Percentiles rank a stretch among this genome's conserved stretches.
phyloP scores from a whole-genome alignment of 2,113 vertebrate species.

The Marcusenius ussheri region DNA sequence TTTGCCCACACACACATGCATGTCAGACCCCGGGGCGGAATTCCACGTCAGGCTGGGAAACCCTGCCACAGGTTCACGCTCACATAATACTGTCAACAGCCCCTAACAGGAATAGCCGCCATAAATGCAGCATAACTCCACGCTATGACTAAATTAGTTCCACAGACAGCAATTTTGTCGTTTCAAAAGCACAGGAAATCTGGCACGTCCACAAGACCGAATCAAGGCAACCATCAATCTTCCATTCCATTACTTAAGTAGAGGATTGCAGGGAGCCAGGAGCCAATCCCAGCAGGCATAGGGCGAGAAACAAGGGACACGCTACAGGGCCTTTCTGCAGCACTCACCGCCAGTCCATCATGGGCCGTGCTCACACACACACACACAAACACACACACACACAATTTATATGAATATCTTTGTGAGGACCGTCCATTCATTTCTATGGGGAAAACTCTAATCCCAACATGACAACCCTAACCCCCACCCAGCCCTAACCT shows the following conservation, averaged over 20 bases:
- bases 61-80: not conserved
- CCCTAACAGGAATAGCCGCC: not conserved
- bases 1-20: not conserved
- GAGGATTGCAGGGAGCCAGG: not conserved
- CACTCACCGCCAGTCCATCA: not conserved
- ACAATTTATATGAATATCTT: not conserved
- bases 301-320: not conserved
- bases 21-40: not conserved
- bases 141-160: not conserved
- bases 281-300: not conserved
- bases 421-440: not conserved
- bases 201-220: not conserved
- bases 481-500: not conserved
- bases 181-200: not conserved
- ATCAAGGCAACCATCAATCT: not conserved
- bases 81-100: not conserved
- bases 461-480: not conserved
- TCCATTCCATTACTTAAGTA: not conserved
- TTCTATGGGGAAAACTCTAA: not conserved
- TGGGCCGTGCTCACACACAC: not conserved
- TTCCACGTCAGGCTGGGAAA: not conserved
- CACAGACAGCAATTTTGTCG: not conserved
- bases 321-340: not conserved
- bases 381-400: not conserved
- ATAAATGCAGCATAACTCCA: not conserved